phyloP scores from a whole-genome alignment of 2,113 vertebrate species.

The Tamias sibiricus region DNA sequence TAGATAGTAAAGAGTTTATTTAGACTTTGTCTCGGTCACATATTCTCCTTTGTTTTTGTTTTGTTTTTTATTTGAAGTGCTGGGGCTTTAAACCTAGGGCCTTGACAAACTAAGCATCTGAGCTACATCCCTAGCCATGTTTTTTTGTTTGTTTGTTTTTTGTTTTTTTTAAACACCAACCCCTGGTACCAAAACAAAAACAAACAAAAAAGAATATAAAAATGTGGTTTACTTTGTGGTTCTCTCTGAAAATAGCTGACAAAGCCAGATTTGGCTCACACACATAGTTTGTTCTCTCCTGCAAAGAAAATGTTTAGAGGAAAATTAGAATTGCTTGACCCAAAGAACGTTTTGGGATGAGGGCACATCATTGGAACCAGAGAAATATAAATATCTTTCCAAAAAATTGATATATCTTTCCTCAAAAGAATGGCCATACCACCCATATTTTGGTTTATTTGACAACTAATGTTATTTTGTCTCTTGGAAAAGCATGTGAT shows the following conservation, averaged over 20 bases:
- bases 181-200: no score
- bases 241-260: background rate
- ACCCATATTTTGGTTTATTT: background rate
- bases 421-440: background rate
- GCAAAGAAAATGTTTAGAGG: background rate
- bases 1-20: conserved; percentile 20
- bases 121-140: background rate
- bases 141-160: background rate
- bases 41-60: background rate
- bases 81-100: background rate
- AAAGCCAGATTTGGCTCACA: background rate
- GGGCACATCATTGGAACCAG: background rate
- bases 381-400: conserved; percentile 7
- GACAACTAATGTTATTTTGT: conserved; percentile 8
- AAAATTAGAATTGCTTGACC: background rate
- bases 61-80: background rate
- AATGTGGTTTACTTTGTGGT: background rate
- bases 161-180: background rate
- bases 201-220: background rate
- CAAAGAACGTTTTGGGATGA: background rate
- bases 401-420: background rate
- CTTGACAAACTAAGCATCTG: background rate
- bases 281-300: background rate
- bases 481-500: background rate
- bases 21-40: background rate